Conservation (phyloP, 2,888 invertebrate species). For the Rhaphigaster nebulosa region DNA sequence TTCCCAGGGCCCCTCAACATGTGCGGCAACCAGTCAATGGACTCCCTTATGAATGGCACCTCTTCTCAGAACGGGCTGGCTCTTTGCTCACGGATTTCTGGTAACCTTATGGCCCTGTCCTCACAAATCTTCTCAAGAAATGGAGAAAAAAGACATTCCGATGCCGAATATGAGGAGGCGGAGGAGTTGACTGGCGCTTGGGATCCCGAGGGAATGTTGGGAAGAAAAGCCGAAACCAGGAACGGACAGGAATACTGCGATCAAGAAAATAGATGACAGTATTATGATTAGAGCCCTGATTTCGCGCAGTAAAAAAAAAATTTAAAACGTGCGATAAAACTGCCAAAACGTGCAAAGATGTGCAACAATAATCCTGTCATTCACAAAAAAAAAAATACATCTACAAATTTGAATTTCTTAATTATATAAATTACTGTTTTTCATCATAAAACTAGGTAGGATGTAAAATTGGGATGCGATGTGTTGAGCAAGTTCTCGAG, state of each 20-base stretch:
- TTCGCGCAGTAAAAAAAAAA: too few relatives aligned
- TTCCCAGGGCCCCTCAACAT: slow-evolving; percentile 24
- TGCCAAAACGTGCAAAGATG: too few relatives aligned
- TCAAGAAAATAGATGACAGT: too few relatives aligned
- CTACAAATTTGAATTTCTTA: too few relatives aligned
- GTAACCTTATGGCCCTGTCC: slow-evolving; percentile 20
- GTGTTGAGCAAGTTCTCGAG: too few relatives aligned
- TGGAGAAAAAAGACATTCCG: slow-evolving; percentile 6
- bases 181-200: background rate
- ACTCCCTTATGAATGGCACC: slow-evolving; percentile 22
- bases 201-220: background rate
- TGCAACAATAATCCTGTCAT: too few relatives aligned
- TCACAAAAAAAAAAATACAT: too few relatives aligned
- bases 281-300: too few relatives aligned
- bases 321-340: too few relatives aligned
- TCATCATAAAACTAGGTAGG: too few relatives aligned
- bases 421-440: too few relatives aligned
- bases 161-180: background rate
- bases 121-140: background rate
- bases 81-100: background rate
- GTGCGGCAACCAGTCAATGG: background rate
- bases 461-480: too few relatives aligned
- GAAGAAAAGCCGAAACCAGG: background rate
- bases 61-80: slow-evolving; percentile 16
- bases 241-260: background rate